phyloP scores from a whole-genome alignment of 2,797 vertebrate genomes.

The Helicolenus hilgendorfi region DNA sequence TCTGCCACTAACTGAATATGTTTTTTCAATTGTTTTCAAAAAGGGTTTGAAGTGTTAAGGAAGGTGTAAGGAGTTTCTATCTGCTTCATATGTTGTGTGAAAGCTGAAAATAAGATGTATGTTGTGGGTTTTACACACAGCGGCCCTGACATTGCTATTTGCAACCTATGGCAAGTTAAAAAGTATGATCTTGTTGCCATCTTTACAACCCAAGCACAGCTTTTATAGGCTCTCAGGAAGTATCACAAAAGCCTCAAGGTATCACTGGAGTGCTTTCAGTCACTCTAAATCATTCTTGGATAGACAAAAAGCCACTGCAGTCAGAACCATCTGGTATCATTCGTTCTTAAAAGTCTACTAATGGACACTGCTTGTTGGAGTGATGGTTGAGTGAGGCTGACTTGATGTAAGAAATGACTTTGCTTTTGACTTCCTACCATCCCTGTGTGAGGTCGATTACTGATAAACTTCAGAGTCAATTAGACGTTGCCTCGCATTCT shows the following conservation, averaged over 20 bases:
- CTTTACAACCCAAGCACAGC: background rate
- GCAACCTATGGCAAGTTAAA: background rate
- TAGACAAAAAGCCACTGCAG: conserved; percentile 5
- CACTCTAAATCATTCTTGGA: conserved; percentile 31
- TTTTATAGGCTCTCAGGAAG: conserved; percentile 35
- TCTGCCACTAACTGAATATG: background rate
- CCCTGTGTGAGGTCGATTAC: background rate
- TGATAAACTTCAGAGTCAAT: background rate
- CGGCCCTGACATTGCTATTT: background rate
- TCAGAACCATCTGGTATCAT: conserved; percentile 34
- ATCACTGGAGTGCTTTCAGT: conserved; percentile 21
- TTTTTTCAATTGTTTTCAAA: background rate
- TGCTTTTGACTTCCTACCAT: background rate
- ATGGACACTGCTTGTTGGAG: background rate
- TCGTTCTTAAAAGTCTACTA: conserved; percentile 11
- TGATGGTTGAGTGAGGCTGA: conserved; percentile 9
- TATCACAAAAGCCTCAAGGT: conserved; percentile 27
- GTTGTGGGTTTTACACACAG: background rate
- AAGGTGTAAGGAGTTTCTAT: background rate
- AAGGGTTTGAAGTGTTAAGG: background rate
- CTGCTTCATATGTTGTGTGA: background rate
- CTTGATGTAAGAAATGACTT: background rate
- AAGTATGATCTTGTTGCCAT: conserved; percentile 1
- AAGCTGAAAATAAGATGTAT: background rate
- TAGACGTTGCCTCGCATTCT: background rate